A percentile compares a stretch with the other conserved stretches of the same genome.
Evolutionary conservation across 2,888 invertebrate genomes (phyloP).

Genomic region (Nematopogon swammerdamellus): DNA sequence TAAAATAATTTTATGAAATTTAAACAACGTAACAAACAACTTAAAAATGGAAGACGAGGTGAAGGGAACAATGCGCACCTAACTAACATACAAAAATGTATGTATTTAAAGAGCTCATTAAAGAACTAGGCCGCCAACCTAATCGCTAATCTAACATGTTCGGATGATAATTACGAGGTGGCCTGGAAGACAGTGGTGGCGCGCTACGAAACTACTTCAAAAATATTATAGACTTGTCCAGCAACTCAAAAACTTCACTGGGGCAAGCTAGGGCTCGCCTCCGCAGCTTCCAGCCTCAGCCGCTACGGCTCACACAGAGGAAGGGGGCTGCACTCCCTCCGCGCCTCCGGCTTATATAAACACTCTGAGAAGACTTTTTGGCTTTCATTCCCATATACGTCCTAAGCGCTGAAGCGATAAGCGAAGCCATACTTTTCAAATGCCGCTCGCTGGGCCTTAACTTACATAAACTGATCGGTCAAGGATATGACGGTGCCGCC

Average conservation of each 20-base stretch:
- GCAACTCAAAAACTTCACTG: background rate
- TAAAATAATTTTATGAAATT: too few relatives aligned
- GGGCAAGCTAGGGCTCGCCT: too few relatives aligned
- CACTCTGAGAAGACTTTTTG: background rate
- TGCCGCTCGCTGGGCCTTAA: background rate
- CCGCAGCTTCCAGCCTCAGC: too few relatives aligned
- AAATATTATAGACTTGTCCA: background rate
- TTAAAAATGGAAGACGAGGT: too few relatives aligned
- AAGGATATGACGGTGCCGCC: background rate
- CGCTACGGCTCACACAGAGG: too few relatives aligned
- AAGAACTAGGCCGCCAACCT: background rate
- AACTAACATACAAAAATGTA: background rate
- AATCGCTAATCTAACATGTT: background rate
- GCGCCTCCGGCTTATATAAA: too few relatives aligned
- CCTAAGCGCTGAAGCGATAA: background rate
- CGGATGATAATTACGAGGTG: background rate
- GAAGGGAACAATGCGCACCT: background rate
- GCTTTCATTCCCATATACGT: background rate
- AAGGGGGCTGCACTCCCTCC: too few relatives aligned
- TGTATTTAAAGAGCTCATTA: background rate
- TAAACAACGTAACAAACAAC: too few relatives aligned
- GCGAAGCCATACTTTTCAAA: background rate
- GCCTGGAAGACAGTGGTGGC: background rate
- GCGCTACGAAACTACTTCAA: background rate
- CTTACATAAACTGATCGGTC: background rate